Percentiles rank a stretch among this genome's conserved stretches.
These are phyloP conservation scores for Drosophila crucigera DNA, from an alignment of 2,888 invertebrate genomes.

Conservation along the genomic window DNA sequence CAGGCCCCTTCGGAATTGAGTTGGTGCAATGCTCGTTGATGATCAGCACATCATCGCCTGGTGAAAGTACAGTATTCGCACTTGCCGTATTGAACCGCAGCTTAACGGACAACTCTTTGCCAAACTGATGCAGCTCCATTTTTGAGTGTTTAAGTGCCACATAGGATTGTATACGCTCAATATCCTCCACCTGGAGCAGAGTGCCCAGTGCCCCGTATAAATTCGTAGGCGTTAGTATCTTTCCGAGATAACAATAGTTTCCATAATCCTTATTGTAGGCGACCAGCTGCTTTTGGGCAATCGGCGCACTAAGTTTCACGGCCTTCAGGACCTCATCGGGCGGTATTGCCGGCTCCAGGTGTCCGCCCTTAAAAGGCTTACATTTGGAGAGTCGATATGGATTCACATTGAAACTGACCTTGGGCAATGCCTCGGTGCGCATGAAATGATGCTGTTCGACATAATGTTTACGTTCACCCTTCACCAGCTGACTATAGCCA, in stretches of 20 bases:
- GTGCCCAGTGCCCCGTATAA: constrained; percentile 57
- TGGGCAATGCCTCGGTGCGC: constrained; percentile 74
- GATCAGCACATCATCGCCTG: constrained; percentile 72
- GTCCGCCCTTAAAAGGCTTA: constrained; percentile 46
- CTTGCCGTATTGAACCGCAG: constrained; percentile 33
- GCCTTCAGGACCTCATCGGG: constrained; percentile 48
- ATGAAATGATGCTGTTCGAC: constrained; percentile 84
- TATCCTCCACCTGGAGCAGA: constrained; percentile 81
- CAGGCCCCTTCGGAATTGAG: not conserved
- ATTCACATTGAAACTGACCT: constrained; percentile 66
- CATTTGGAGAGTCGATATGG: constrained; percentile 63
- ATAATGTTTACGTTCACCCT: constrained; percentile 49
- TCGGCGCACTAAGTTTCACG: constrained; percentile 48
- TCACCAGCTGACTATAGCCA: constrained; percentile 59
- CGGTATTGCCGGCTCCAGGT: constrained; percentile 49
- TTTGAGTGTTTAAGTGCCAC: constrained; percentile 62
- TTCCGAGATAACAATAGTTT: constrained; percentile 57
- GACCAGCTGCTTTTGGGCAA: constrained; percentile 45
- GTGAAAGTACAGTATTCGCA: constrained; percentile 59
- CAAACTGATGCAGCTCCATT: constrained; percentile 67
- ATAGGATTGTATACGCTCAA: constrained; percentile 69
- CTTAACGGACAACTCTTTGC: constrained; percentile 62
- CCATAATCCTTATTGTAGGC: constrained; percentile 60
- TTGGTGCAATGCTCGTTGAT: constrained; percentile 50
- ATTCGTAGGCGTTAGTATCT: constrained; percentile 60